Evolutionary conservation across 2,113 vertebrate genomes (phyloP).

Genomic region (Chrysochloris asiatica): DNA sequence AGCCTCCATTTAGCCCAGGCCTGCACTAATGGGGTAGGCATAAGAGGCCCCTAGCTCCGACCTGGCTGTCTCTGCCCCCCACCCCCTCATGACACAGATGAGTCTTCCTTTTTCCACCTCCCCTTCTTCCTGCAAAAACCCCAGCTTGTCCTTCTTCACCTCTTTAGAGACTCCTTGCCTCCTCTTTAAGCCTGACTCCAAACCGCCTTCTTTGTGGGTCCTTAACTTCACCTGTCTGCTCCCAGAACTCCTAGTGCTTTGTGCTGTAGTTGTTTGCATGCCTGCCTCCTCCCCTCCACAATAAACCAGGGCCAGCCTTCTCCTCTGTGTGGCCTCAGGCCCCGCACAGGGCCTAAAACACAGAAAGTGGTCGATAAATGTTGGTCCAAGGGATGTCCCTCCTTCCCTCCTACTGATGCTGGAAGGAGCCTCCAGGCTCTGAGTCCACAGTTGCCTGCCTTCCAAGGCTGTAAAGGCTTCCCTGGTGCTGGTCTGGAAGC

Average conservation of each 20-base stretch:
- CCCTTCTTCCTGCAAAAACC: not conserved
- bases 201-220: rapidly evolving
- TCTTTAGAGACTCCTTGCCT: not conserved
- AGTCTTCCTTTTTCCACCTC: not conserved
- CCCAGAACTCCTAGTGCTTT: rapidly evolving
- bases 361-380: rapidly evolving
- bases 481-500: not conserved
- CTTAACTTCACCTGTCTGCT: not conserved
- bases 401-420: not conserved
- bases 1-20: not conserved
- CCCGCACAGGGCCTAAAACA: too few species aligned
- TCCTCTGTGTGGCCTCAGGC: not conserved
- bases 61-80: not conserved
- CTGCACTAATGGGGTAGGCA: not conserved
- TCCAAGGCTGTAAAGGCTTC: not conserved
- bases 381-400: not conserved
- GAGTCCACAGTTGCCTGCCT: not conserved
- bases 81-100: not conserved
- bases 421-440: not conserved
- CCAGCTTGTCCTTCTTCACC: too few species aligned
- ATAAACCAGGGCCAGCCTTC: not conserved
- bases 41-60: not conserved
- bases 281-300: not conserved
- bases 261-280: not conserved
- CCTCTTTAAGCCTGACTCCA: not conserved